A percentile compares a stretch with the other conserved stretches of the same genome.
Evolutionary conservation across 2,888 invertebrate species (phyloP).

Genomic region (Pseudoips prasinana): DNA sequence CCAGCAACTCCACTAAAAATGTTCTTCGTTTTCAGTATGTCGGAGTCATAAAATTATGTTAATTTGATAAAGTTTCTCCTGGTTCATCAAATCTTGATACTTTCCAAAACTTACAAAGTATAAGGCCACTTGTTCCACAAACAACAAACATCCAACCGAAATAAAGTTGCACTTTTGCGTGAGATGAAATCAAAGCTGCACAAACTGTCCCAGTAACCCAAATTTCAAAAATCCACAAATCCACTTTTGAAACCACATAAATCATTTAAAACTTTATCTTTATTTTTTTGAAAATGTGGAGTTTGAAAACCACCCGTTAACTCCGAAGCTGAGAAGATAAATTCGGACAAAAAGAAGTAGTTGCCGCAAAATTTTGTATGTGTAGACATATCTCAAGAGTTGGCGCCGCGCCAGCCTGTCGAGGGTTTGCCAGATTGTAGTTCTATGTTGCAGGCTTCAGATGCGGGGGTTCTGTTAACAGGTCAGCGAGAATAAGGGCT

Average conservation of each 20-base stretch:
- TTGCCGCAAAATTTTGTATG: slow-evolving; percentile 27
- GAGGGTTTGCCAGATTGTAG: slow-evolving; percentile 9
- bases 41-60: too few species aligned
- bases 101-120: too few species aligned
- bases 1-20: too few species aligned
- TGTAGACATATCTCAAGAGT: slow-evolving; percentile 36
- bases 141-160: too few species aligned
- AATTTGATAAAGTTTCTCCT: too few species aligned
- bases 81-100: too few species aligned
- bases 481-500: not conserved
- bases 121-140: too few species aligned
- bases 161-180: too few species aligned
- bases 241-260: slow-evolving; percentile 7
- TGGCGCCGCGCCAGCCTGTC: slow-evolving; percentile 33
- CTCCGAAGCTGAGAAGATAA: slow-evolving; percentile 32
- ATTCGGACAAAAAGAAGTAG: slow-evolving; percentile 22
- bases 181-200: too few species aligned
- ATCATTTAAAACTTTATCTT: slow-evolving; percentile 9
- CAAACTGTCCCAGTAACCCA: not conserved
- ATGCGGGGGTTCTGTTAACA: slow-evolving; percentile 2
- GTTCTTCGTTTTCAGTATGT: too few species aligned
- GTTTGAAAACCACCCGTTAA: slow-evolving; percentile 9
- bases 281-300: too few species aligned
- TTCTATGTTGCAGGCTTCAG: slow-evolving; percentile 2
- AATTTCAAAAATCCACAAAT: not conserved